Evolutionary conservation across 2,113 vertebrate species (phyloP), one percentile per base, ranked within the genome.

Genomic region (Phalacrocorax carbo): DNA sequence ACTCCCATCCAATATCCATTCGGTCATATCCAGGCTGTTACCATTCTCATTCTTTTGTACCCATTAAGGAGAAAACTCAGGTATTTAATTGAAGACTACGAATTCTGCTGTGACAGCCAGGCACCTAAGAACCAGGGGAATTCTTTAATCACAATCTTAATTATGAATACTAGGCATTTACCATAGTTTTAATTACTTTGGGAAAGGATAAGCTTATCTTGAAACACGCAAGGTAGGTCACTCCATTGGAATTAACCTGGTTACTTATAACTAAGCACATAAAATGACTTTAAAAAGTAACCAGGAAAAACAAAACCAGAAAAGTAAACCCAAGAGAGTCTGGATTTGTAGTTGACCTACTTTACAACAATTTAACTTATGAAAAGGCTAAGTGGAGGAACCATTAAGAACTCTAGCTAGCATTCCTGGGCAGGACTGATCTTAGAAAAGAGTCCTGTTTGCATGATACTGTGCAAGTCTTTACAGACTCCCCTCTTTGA

Each of bases 141-240:
- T n/a, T 87, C 51, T 68, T 92, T 75, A 91, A 94, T 64, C 80
- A 66, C 64, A 81, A 82, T 19, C 71, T 95, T 90, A 90, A 62
- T 64, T 73, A 86, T 44, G 15, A 68, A 69, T 42, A 55, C 36
- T 11, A 81, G 51, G 51, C 26, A 78, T 66, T 81, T 88, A 78
- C 20, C 23, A 17, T 20, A 64, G 51, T 20, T 65, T 80, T 88
- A 94, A 96, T 86, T 83, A 94, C 92, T 76, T 84, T 49, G 69
- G 46, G 80, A 86, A 92, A 86, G 76, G 51, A 66, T 66, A 2
- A 77, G 25, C 15, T 94, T 88, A 51, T 42, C 42, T 84, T 55
- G 64, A 88, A 80, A 69, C 22, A 73, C 2, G 11, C 27, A 83
- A 95, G 48, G 42, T 76, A 87, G 88, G 80, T 93, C 80, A 95